Percentiles rank a stretch among this genome's conserved stretches.
phyloP scores from a whole-genome alignment of 37 sponge, comb jelly and placozoan species.

The Diacarnus erythraeanus region DNA sequence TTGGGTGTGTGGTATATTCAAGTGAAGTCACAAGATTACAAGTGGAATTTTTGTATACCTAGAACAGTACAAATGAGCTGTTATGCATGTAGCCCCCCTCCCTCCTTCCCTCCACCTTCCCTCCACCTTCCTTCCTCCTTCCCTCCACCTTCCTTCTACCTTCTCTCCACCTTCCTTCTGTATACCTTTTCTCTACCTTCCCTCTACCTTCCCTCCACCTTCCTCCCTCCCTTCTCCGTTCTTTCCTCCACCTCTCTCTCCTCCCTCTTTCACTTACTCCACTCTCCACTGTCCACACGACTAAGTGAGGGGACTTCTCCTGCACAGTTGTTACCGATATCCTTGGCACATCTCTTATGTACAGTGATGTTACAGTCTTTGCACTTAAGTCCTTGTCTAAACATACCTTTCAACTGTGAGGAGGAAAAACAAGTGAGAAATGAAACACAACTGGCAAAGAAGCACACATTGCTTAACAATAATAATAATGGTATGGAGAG shows the following conservation, averaged over 20 bases:
- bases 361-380: slow-evolving; percentile 84
- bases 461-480: too few relatives aligned
- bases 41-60: too few relatives aligned
- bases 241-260: not conserved
- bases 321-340: slow-evolving; percentile 78
- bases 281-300: slow-evolving; percentile 61
- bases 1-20: too few relatives aligned
- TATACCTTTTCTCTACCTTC: not conserved
- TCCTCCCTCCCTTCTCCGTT: not conserved
- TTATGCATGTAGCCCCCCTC: not conserved
- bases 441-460: too few relatives aligned
- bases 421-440: too few relatives aligned
- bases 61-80: too few relatives aligned
- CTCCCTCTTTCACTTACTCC: slow-evolving; percentile 38
- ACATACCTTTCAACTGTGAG: slow-evolving; percentile 72
- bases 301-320: slow-evolving; percentile 82
- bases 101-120: too few relatives aligned
- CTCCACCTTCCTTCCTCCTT: too few relatives aligned
- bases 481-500: too few relatives aligned
- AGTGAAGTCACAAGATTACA: too few relatives aligned
- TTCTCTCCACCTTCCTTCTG: not conserved
- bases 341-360: slow-evolving; percentile 83
- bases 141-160: too few relatives aligned
- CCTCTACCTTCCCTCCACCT: too few relatives aligned
- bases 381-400: slow-evolving; percentile 82